These are phyloP conservation scores for Steinernema scapterisci DNA, from an alignment of 2,888 invertebrate species.

Conservation along the genomic window DNA sequence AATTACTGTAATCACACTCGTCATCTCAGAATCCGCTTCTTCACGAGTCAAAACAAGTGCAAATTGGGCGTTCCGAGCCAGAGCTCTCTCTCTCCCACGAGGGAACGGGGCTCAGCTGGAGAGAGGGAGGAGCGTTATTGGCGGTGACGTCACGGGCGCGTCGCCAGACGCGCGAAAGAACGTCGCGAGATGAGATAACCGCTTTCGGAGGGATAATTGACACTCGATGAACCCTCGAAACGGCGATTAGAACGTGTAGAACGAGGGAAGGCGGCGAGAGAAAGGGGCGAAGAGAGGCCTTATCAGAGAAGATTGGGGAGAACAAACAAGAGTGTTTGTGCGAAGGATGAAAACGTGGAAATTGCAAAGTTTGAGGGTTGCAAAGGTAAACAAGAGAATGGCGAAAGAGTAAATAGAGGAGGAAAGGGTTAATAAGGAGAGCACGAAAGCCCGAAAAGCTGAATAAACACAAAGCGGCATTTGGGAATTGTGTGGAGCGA, in stretches of 20 bases:
- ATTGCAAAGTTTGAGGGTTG: too few species aligned
- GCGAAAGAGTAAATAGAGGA: background rate
- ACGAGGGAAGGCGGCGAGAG: background rate
- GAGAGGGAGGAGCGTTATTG: background rate
- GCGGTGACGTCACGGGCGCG: background rate
- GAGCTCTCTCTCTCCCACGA: background rate
- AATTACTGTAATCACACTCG: conserved; percentile 10
- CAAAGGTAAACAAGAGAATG: background rate
- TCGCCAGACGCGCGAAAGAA: conserved; percentile 10
- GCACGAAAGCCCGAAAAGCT: background rate
- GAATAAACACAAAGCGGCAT: background rate
- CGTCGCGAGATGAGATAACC: conserved; percentile 1
- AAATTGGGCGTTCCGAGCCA: conserved; percentile 23
- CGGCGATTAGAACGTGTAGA: conserved; percentile 9
- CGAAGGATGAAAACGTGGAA: background rate
- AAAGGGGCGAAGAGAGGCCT: background rate
- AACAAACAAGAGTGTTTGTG: conserved; percentile 19
- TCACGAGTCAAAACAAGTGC: conserved; percentile 16
- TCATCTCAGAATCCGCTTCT: background rate
- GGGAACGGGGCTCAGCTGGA: background rate
- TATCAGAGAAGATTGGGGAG: background rate
- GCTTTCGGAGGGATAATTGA: conserved; percentile 15
- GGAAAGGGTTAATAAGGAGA: background rate
- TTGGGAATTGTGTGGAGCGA: too few species aligned
- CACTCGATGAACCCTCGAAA: background rate